Evolutionary conservation across 30 jellyfish, hydroid and myxozoan species (phyloP), one percentile per base, ranked within the genome.

Genomic region (Rhopilema esculentum): DNA sequence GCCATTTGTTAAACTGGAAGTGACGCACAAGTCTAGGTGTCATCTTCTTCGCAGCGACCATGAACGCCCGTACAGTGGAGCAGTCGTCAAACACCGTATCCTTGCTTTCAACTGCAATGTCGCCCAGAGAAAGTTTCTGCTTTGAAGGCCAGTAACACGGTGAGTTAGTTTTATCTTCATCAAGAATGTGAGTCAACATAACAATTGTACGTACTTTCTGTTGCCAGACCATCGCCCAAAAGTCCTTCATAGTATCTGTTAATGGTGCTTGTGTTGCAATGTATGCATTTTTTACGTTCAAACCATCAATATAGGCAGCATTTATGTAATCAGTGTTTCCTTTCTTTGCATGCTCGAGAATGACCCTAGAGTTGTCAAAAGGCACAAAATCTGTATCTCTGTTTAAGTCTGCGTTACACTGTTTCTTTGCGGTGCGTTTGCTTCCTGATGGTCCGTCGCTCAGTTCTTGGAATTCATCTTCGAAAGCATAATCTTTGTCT

Each of bases 151-250:
- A 93, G 74, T 88, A 93, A 19, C 51, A 49, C 0, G 89, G 91
- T 53, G 86, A 16, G 40, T 75, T 66, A 24, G 67, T 24, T 29
- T 82, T 86, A 29, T 87, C 89, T 9, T 83, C 90, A 50, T 79
- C 89, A 24, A 94, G 69, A 18, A 78, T 80, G 17, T 90, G 89
- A 12, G 48, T 72, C 83, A 94, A 30, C 87, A 89, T 81, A 70
- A 94, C 95, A 49, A 94, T 80, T 0, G 97, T 79, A 16, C 84
- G 82, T n/a, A 77, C 72, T 15, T 94, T 69, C 26, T 88, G 72
- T 80, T 94, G 97, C 92, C 96, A 89, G 4, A 94, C 72, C 98
- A 94, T 94, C 52, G 49, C 93, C 97, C 97, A 94, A 72, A 94
- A 94, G 33, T 94, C 96, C 25, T 68, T 81, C 7, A 86, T n/a